Percentiles rank a stretch among this genome's conserved stretches.
Conservation (phyloP, 2,113 vertebrate genomes). For the Elephas maximus region DNA sequence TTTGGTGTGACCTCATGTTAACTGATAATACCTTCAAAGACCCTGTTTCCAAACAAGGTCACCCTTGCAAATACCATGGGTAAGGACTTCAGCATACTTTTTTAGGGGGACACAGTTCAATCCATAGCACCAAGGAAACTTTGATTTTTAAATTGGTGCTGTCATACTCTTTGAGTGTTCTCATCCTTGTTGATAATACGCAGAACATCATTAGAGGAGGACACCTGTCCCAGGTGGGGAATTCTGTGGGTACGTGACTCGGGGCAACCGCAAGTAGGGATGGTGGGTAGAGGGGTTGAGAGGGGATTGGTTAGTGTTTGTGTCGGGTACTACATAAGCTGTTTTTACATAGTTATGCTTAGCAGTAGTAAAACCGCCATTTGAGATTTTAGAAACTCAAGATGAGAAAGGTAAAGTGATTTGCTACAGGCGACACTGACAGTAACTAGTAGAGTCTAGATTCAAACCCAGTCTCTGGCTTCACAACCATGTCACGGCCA, state of each 20-base stretch:
- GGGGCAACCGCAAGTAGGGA: neutral
- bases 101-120: no score
- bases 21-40: no score
- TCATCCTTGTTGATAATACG: neutral
- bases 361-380: neutral
- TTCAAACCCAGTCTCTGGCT: neutral
- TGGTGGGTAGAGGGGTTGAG: no score
- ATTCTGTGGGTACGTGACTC: neutral
- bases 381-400: neutral
- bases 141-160: neutral
- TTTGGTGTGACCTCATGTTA: no score
- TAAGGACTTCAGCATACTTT: no score
- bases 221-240: neutral
- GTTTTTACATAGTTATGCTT: neutral
- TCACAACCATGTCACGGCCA: no score
- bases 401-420: neutral
- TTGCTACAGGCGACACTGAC: neutral
- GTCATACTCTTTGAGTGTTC: neutral
- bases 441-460: neutral
- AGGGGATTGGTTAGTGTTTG: neutral
- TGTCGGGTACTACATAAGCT: neutral
- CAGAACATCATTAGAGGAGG: neutral
- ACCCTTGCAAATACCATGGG: no score
- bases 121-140: neutral
- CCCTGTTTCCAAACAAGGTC: no score